Evolutionary conservation across 1,140 invertebrate genomes (phyloP).

Genomic region (Potamilus streckersoni): DNA sequence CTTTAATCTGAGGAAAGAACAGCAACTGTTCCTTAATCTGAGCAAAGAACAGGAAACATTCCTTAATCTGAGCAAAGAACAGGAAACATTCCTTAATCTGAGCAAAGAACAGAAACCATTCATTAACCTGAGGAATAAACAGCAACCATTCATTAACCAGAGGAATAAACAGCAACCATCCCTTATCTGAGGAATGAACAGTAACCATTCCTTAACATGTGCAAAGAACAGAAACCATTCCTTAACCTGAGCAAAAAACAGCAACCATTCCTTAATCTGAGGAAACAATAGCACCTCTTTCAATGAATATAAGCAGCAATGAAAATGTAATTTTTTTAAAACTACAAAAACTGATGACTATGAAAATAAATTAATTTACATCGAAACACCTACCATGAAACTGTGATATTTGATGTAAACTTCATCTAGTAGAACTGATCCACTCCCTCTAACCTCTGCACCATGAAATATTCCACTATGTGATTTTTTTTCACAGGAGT

Average conservation of each 20-base stretch:
- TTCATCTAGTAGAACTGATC: slow-evolving; percentile 64
- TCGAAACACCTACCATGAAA: slow-evolving; percentile 57
- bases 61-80: too few species aligned
- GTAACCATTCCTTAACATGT: neutral
- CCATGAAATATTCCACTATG: slow-evolving; percentile 62
- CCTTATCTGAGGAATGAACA: neutral
- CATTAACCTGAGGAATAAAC: too few species aligned
- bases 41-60: too few species aligned
- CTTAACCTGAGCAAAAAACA: neutral
- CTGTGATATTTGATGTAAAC: slow-evolving; percentile 60
- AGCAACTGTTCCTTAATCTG: too few species aligned
- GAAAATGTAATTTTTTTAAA: neutral
- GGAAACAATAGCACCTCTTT: neutral
- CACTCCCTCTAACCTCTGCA: slow-evolving; percentile 50
- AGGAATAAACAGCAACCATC: neutral
- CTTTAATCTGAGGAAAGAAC: too few species aligned
- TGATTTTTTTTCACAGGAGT: slow-evolving; percentile 61
- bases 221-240: neutral
- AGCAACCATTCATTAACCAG: neutral
- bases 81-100: too few species aligned
- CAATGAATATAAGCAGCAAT: too few species aligned
- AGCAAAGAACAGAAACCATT: too few species aligned
- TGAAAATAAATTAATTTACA: neutral
- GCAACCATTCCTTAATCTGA: neutral
- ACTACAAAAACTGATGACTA: neutral